phyloP scores from a whole-genome alignment of 2,888 invertebrate species.

The Papilio protenor region DNA sequence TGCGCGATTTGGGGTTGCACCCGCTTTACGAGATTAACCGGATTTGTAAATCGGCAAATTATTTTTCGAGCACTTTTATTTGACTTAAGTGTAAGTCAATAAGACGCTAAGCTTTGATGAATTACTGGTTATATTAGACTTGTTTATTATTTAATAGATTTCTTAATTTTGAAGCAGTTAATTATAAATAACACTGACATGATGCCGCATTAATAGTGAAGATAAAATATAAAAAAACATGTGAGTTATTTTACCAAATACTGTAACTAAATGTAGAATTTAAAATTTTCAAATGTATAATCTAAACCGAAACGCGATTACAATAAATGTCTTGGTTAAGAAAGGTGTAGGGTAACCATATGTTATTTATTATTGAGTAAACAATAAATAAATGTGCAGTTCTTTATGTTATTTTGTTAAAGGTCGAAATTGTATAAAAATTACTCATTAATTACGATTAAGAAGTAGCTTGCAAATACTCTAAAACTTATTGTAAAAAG shows the following conservation, averaged over 20 bases:
- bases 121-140: not conserved
- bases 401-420: not conserved
- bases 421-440: not conserved
- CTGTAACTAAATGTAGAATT: not conserved
- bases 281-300: not conserved
- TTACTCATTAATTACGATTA: not conserved
- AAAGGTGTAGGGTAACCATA: not conserved
- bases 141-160: not conserved
- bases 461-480: not conserved
- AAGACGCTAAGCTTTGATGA: not conserved
- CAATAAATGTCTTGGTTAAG: not conserved
- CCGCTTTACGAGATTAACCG: constrained; percentile 57
- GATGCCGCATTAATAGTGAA: too few species aligned
- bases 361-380: not conserved
- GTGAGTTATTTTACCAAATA: too few species aligned
- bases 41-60: constrained; percentile 49
- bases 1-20: constrained; percentile 57
- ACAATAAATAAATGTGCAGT: not conserved
- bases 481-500: constrained; percentile 8
- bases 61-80: constrained; percentile 45
- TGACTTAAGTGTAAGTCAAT: constrained; percentile 35
- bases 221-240: too few species aligned
- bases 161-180: not conserved
- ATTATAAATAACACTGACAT: too few species aligned
- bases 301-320: not conserved